Conservation (phyloP, 1,140 invertebrate genomes). For the Vollenhovia emeryi region DNA sequence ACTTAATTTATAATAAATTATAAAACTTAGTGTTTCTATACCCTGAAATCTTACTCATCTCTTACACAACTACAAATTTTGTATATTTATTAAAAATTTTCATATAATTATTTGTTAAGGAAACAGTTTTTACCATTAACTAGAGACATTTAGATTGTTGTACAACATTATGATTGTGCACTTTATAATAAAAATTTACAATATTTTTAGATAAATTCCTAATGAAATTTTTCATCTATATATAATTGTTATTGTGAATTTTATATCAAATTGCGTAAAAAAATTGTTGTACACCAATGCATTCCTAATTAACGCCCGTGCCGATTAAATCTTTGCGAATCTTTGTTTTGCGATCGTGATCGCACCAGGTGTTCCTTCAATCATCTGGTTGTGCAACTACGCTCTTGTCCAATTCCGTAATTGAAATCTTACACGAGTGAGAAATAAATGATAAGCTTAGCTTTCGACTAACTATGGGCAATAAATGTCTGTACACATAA, state of each 20-base stretch:
- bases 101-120: neutral
- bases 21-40: neutral
- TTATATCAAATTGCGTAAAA: neutral
- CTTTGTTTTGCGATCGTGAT: constrained; percentile 34
- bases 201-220: neutral
- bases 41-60: neutral
- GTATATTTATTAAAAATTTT: too few species aligned
- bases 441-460: constrained; percentile 32
- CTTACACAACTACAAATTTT: neutral
- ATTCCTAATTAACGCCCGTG: neutral
- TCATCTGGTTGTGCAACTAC: constrained; percentile 6
- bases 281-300: neutral
- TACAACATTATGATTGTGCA: neutral
- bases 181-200: neutral
- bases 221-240: neutral
- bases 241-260: neutral
- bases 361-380: neutral
- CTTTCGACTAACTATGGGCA: neutral
- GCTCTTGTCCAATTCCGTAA: neutral
- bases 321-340: neutral
- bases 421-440: constrained; percentile 18
- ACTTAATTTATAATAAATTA: neutral
- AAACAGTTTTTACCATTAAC: neutral
- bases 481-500: constrained; percentile 7
- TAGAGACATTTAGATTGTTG: neutral